Conservation (phyloP, 2,888 invertebrate species). For the Acronicta aceris region DNA sequence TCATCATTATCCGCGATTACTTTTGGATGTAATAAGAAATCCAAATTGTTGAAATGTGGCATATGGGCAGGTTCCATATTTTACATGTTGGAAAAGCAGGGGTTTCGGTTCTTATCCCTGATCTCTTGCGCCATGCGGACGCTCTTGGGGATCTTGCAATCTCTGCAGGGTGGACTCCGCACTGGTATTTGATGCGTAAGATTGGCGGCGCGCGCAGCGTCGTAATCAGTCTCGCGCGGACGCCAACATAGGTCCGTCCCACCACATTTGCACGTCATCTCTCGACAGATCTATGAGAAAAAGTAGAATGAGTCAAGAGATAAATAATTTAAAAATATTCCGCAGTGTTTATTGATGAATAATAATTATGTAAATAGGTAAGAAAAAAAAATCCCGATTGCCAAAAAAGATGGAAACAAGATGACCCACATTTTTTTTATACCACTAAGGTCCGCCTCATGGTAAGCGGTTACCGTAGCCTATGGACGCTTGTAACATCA, state of each 20-base stretch:
- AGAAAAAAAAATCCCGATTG: too few relatives aligned
- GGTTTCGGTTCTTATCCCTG: slow-evolving; percentile 55
- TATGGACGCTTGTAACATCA: too few relatives aligned
- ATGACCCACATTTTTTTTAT: too few relatives aligned
- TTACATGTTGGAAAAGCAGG: slow-evolving; percentile 35
- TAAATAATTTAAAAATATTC: background rate
- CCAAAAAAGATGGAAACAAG: too few relatives aligned
- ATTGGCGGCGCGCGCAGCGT: slow-evolving; percentile 74
- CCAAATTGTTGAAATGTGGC: background rate
- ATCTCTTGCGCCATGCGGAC: slow-evolving; percentile 71
- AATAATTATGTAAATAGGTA: too few relatives aligned
- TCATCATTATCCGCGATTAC: too few relatives aligned
- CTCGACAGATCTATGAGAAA: slow-evolving; percentile 75
- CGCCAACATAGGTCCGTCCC: slow-evolving; percentile 77
- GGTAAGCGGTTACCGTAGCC: too few relatives aligned
- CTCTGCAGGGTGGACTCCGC: slow-evolving; percentile 62
- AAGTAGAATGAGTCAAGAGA: background rate
- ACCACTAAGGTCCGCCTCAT: too few relatives aligned
- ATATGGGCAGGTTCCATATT: background rate
- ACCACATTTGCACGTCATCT: slow-evolving; percentile 79
- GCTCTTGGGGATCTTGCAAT: slow-evolving; percentile 69
- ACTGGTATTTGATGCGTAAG: slow-evolving; percentile 74
- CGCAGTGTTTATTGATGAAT: too few relatives aligned
- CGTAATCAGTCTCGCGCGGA: slow-evolving; percentile 74
- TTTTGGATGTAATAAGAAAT: background rate